These are phyloP conservation scores for Chloropsis hardwickii DNA, from an alignment of 2,113 vertebrate species.

Conservation along the genomic window DNA sequence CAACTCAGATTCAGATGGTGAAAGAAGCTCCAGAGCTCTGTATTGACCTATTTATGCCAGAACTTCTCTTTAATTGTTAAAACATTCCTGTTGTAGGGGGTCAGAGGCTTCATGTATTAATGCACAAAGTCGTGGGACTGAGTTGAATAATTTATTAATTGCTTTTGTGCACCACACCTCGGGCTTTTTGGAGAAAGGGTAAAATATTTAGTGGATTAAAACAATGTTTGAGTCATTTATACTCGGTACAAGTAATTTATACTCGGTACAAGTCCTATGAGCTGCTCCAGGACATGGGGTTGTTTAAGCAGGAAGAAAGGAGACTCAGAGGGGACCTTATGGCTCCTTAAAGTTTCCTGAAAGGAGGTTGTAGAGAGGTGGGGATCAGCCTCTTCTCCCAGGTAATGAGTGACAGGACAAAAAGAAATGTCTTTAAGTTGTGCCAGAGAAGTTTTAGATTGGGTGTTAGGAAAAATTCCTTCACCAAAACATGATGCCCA, in stretches of 20 bases:
- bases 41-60: slow-evolving; percentile 52
- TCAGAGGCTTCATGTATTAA: slow-evolving; percentile 25
- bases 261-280: background rate
- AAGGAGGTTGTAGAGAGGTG: background rate
- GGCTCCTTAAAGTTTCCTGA: background rate
- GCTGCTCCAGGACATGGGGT: background rate
- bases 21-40: slow-evolving; percentile 13
- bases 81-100: slow-evolving; percentile 17
- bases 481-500: background rate
- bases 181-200: background rate
- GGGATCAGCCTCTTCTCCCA: background rate
- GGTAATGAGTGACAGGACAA: background rate
- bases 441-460: background rate
- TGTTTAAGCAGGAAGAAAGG: background rate
- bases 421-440: background rate
- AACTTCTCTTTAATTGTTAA: slow-evolving; percentile 30
- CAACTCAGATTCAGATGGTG: background rate
- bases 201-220: background rate
- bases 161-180: background rate
- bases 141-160: slow-evolving; percentile 50
- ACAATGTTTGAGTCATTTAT: background rate
- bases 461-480: background rate
- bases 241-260: background rate
- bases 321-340: background rate
- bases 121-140: background rate